Evolutionary conservation across 2,797 vertebrate genomes (phyloP).

Genomic region (Borostomias antarcticus): DNA sequence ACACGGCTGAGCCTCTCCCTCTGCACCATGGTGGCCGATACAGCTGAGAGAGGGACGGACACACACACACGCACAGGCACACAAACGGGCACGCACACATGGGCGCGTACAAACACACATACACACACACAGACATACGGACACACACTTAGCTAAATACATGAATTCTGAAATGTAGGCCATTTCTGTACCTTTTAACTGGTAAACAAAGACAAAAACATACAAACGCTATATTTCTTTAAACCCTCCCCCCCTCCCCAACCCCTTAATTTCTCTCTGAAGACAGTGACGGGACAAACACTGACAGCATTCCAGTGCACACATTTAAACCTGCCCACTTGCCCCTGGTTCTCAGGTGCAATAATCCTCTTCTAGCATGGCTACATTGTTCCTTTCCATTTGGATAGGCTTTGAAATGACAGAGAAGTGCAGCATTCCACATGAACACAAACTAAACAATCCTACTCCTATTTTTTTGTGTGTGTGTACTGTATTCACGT

Average conservation of each 20-base stretch:
- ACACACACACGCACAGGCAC: neutral
- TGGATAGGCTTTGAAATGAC: constrained; percentile 37
- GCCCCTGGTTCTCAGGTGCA: constrained; percentile 28
- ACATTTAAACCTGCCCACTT: constrained; percentile 50
- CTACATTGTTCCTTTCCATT: constrained; percentile 42
- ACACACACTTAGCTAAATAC: too few relatives aligned
- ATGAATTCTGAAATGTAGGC: constrained; percentile 37
- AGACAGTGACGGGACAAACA: constrained; percentile 66
- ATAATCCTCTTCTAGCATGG: constrained; percentile 10
- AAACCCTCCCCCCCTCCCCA: constrained; percentile 42
- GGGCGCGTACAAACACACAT: too few relatives aligned
- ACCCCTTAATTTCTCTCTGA: constrained; percentile 64
- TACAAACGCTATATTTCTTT: constrained; percentile 40
- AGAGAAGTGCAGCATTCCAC: constrained; percentile 66
- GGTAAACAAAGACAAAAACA: constrained; percentile 61
- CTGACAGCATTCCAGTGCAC: constrained; percentile 37
- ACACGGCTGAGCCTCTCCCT: constrained; percentile 2
- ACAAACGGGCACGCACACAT: neutral
- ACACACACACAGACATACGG: neutral
- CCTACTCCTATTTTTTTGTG: constrained; percentile 45
- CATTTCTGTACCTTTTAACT: constrained; percentile 50
- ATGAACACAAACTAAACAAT: constrained; percentile 58
- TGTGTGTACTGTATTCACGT: constrained; percentile 43
- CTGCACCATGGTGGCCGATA: constrained; percentile 44
- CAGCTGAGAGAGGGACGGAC: constrained; percentile 32